A percentile compares a stretch with the other conserved stretches of the same genome.
Evolutionary conservation across 1,140 invertebrate species (phyloP).

Genomic region (Teleogryllus occipitalis): DNA sequence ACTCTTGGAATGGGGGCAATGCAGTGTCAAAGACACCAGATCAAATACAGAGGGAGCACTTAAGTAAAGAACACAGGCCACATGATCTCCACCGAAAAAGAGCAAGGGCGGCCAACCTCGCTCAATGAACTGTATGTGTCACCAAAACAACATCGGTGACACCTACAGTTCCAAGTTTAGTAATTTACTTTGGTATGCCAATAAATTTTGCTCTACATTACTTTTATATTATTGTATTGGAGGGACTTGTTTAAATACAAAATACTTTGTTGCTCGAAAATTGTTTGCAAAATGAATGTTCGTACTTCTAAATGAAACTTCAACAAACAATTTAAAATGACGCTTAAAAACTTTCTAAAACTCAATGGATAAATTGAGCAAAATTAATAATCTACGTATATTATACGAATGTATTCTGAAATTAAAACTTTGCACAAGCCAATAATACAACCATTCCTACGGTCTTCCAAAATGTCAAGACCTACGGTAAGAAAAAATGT

Average conservation of each 20-base stretch:
- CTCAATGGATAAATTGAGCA: background rate
- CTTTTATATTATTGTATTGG: background rate
- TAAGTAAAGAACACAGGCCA: background rate
- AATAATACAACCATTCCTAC: background rate
- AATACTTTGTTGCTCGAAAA: background rate
- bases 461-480: background rate
- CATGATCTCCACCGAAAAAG: background rate
- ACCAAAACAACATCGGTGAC: background rate
- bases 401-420: background rate
- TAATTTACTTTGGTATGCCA: background rate
- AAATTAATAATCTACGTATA: background rate
- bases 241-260: conserved; percentile 1
- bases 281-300: background rate
- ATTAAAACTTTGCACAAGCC: background rate
- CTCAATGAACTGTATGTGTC: no score
- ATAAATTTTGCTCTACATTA: background rate
- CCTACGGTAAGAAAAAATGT: background rate
- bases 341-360: no score
- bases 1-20: background rate
- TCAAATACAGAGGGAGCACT: background rate
- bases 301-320: no score
- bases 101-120: background rate
- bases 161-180: background rate
- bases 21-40: no score
- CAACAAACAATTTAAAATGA: no score